Evolutionary conservation across 2,888 invertebrate species (phyloP), one percentile per base, ranked within the genome.

Genomic region (Pherbina coryleti): DNA sequence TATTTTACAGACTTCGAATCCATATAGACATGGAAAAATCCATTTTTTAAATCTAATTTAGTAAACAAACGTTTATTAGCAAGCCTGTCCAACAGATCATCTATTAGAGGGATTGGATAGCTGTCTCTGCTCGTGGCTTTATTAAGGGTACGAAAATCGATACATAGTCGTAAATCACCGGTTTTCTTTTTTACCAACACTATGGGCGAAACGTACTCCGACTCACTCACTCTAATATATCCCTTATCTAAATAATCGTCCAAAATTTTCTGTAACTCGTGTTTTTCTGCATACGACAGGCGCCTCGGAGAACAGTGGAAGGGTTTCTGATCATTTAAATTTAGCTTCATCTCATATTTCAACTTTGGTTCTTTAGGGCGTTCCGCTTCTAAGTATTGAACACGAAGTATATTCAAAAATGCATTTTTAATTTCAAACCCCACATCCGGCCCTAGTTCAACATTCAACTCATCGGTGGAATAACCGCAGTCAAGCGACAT

Each of bases 1-100:
- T 53, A 53, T 53, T 53, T 53, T 19, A 53, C 17, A 3, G 62
- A 62, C 7, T 62, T 31, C 7, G 8, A 1, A 31, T 62, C 31
- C 62, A 62, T 62, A 31, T 14, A 31, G 0, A 62, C 62, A 28
- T 62, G 62, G 14, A 28, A 62, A 62, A 62, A 25, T 3, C 28
- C 80, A 14, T 76, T 79, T 62, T 77, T 78, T 5, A 78, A 74
- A 72, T 79, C 76, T 22, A 76, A 67, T 64, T 70, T 74, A 8
- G 73, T 74, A 75, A 77, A 80, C 51, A 71, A n/a, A 28, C 8
- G 55, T 55, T 76, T 75, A 44, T 77, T 73, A 2, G 25, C 74
- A 22, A 78, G 37, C 9, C 74, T 75, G 11, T 78, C 76, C 19
- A 78, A 49, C 22, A 79, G 44, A 66, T 79, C 79, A 34, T 78